These are phyloP conservation scores for Apamea anceps DNA, from an alignment of 2,888 invertebrate genomes.

Conservation along the genomic window DNA sequence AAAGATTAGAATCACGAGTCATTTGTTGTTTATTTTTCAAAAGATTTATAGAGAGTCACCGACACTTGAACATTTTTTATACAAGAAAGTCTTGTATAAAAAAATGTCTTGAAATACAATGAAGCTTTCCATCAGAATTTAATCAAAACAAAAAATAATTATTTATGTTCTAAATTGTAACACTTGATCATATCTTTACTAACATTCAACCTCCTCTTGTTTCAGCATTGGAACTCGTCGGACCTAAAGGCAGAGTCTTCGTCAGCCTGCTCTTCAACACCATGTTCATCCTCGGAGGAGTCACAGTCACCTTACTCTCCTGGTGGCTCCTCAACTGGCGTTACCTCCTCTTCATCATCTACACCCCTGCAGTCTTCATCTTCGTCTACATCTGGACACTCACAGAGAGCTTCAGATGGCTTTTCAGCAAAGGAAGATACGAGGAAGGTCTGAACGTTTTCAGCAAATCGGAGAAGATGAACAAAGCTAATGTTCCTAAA, in stretches of 20 bases:
- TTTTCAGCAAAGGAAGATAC: conserved; percentile 91
- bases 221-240: conserved; percentile 86
- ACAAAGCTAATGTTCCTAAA: conserved; percentile 88
- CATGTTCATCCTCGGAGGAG: conserved; percentile 88
- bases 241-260: conserved; percentile 87
- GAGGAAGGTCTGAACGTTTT: conserved; percentile 92
- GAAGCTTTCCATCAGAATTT: background rate
- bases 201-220: conserved; percentile 48
- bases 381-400: conserved; percentile 85
- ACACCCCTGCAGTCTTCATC: conserved; percentile 83
- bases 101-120: background rate
- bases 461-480: conserved; percentile 91
- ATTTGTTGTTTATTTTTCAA: conserved; percentile 14
- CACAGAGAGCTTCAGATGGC: conserved; percentile 87
- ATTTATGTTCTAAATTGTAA: background rate
- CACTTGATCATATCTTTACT: too few relatives aligned
- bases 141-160: background rate
- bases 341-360: conserved; percentile 85
- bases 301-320: conserved; percentile 83
- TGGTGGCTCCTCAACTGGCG: conserved; percentile 88
- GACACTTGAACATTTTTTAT: conserved; percentile 1
- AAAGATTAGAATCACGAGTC: conserved; percentile 15
- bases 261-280: conserved; percentile 87
- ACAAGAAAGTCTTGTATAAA: too few relatives aligned
- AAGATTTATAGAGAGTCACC: conserved; percentile 10